Percentiles rank a stretch among this genome's conserved stretches.
phyloP scores from a whole-genome alignment of 2,797 vertebrate species.

The Synaphobranchus kaupii region DNA sequence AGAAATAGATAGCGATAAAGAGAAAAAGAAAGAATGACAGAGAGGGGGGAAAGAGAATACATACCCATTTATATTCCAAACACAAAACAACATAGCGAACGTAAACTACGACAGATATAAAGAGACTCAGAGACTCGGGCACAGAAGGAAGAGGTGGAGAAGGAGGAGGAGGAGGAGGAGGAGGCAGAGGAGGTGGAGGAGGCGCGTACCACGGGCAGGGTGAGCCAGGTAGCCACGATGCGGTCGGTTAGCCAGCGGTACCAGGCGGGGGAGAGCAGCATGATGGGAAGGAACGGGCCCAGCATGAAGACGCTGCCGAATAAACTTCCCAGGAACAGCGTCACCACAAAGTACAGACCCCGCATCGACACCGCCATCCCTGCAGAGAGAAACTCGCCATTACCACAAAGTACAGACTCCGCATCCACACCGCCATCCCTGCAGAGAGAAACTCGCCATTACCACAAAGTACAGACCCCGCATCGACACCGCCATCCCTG shows the following conservation, averaged over 20 bases:
- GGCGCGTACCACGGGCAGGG: conserved; percentile 90
- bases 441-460: conserved; percentile 25
- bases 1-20: not conserved
- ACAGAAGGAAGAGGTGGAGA: no score
- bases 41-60: not conserved
- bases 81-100: not conserved
- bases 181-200: conserved; percentile 62
- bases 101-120: not conserved
- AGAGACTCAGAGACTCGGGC: not conserved
- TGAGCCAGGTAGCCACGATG: conserved; percentile 94
- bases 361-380: conserved; percentile 83
- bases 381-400: conserved; percentile 34
- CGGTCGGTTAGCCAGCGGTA: conserved; percentile 95
- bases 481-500: conserved; percentile 82
- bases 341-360: conserved; percentile 88
- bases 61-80: not conserved
- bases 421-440: conserved; percentile 83
- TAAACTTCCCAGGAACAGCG: conserved; percentile 90
- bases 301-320: conserved; percentile 97
- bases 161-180: rapidly evolving
- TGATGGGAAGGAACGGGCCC: conserved; percentile 87
- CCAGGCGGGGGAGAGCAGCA: conserved; percentile 89
- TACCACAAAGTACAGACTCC: conserved; percentile 88
- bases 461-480: conserved; percentile 90
- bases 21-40: not conserved